A percentile compares a stretch with the other conserved stretches of the same genome.
Conservation (phyloP, 2,888 invertebrate species). For the Penaeus monodon region DNA sequence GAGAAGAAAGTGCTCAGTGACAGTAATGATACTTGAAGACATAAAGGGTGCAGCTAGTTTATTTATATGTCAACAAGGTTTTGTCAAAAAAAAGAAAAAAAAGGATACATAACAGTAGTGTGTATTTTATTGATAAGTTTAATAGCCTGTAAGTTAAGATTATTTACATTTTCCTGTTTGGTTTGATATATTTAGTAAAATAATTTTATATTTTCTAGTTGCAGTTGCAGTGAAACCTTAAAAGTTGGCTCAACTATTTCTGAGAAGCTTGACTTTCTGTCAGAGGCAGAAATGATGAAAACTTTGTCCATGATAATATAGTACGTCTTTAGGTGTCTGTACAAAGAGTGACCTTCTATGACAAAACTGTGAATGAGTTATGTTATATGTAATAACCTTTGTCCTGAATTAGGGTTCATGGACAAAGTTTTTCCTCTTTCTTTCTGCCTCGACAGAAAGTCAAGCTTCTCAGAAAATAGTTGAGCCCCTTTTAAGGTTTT, state of each 20-base stretch:
- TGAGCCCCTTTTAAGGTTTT: too few species aligned
- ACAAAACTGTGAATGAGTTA: conserved; percentile 94
- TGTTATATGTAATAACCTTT: too few species aligned
- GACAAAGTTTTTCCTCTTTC: too few species aligned
- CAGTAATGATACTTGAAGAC: too few species aligned
- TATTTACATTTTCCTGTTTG: not conserved
- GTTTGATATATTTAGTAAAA: not conserved
- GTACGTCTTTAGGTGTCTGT: conserved; percentile 88
- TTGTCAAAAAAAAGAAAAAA: too few species aligned
- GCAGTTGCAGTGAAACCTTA: conserved; percentile 89
- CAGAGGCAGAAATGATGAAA: conserved; percentile 95
- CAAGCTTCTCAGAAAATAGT: too few species aligned
- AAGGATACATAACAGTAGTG: not conserved
- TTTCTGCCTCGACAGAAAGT: too few species aligned
- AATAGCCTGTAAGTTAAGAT: too few species aligned
- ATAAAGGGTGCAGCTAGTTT: too few species aligned
- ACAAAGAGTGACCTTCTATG: conserved; percentile 89
- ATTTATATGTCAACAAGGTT: too few species aligned
- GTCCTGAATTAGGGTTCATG: too few species aligned
- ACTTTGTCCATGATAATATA: conserved; percentile 90
- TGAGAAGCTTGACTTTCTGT: conserved; percentile 89
- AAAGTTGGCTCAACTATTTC: conserved; percentile 86
- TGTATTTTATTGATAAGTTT: not conserved
- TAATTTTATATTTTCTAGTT: conserved; percentile 13
- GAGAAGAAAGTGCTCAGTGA: not conserved